phyloP scores from a whole-genome alignment of 2,888 invertebrate species.

The Xestoiulus laeticollis region DNA sequence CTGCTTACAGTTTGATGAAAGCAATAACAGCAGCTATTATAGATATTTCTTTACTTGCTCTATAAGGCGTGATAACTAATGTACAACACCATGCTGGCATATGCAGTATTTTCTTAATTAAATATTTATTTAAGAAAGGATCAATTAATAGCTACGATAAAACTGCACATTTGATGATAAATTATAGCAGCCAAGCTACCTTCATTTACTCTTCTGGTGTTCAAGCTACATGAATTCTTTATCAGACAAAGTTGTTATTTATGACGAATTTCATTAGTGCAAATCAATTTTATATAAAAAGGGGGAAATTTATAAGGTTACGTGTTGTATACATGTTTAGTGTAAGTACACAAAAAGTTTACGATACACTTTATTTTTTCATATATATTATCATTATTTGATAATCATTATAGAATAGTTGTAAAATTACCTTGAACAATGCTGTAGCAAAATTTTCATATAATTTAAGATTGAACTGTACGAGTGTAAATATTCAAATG shows the following conservation, averaged over 20 bases:
- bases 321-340: background rate
- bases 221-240: background rate
- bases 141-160: background rate
- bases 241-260: background rate
- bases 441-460: too few species aligned
- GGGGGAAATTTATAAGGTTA: background rate
- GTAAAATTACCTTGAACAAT: too few species aligned
- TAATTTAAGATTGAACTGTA: too few species aligned
- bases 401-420: too few species aligned
- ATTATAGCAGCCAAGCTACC: background rate
- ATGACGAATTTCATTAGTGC: background rate
- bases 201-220: background rate
- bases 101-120: background rate
- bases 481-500: too few species aligned
- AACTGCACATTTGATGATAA: background rate
- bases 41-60: background rate
- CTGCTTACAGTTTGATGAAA: background rate
- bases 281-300: background rate
- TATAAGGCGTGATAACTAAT: background rate
- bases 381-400: too few species aligned
- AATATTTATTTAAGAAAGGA: constrained; percentile 2
- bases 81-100: background rate
- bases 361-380: too few species aligned
- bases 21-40: background rate
- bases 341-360: background rate